These are phyloP conservation scores for Drosophila sechellia DNA, from an alignment of 1,140 invertebrate genomes.

Conservation along the genomic window DNA sequence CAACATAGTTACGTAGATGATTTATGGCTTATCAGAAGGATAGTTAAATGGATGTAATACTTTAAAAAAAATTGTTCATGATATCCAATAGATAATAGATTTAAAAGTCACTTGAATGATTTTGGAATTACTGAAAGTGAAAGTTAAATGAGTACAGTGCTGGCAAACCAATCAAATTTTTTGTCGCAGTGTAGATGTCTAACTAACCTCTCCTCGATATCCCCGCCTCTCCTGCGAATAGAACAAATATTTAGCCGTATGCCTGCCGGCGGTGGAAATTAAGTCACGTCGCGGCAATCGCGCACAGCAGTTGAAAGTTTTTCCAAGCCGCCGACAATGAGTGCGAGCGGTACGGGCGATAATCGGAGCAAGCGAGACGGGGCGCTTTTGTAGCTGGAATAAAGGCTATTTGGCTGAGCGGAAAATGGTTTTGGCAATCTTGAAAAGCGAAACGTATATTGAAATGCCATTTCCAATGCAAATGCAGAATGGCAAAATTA, in stretches of 20 bases:
- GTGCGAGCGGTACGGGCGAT: background rate
- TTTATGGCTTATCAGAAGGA: too few relatives aligned
- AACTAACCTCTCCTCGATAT: conserved; percentile 9
- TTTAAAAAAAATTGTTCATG: too few relatives aligned
- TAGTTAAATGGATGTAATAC: too few relatives aligned
- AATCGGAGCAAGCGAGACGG: background rate
- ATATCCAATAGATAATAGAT: too few relatives aligned
- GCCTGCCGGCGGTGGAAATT: conserved; percentile 71
- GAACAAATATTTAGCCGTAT: conserved; percentile 78
- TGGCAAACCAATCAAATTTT: background rate
- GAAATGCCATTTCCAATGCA: conserved; percentile 81
- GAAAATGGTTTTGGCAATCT: conserved; percentile 61
- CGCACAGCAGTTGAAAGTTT: conserved; percentile 69
- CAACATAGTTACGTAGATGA: too few relatives aligned
- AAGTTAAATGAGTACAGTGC: too few relatives aligned
- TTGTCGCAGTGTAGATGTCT: conserved; percentile 9
- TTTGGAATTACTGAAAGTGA: too few relatives aligned
- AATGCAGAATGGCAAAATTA: conserved; percentile 80
- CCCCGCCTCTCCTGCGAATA: conserved; percentile 12
- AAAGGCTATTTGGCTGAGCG: conserved; percentile 24
- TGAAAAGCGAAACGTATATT: conserved; percentile 69
- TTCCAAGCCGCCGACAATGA: conserved; percentile 17
- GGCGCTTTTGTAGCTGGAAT: conserved; percentile 10
- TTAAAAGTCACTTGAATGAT: too few relatives aligned
- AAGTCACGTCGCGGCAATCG: conserved; percentile 83